Percentiles rank a stretch among this genome's conserved stretches.
These are phyloP conservation scores for Tenualosa ilisha DNA, from an alignment of 2,797 vertebrate genomes.

Conservation along the genomic window DNA sequence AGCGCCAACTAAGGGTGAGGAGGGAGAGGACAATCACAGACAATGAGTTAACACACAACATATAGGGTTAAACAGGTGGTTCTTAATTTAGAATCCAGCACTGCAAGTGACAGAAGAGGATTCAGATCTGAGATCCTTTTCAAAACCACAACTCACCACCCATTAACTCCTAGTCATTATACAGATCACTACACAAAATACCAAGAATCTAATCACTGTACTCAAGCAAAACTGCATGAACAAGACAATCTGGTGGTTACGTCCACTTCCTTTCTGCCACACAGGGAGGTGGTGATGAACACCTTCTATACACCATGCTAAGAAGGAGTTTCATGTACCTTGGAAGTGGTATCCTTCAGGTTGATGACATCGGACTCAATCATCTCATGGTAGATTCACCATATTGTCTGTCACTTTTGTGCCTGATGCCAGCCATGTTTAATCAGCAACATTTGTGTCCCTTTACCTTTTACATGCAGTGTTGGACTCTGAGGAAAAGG, in stretches of 20 bases:
- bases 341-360: constrained; percentile 93
- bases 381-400: constrained; percentile 99
- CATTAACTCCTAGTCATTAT: neutral
- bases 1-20: constrained; percentile 81
- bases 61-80: neutral
- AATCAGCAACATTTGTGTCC: too few relatives aligned
- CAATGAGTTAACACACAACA: neutral
- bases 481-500: too few relatives aligned
- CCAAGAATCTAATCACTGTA: too few relatives aligned
- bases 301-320: neutral
- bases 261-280: too few relatives aligned
- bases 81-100: neutral
- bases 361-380: constrained; percentile 99
- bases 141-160: neutral
- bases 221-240: too few relatives aligned
- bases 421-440: too few relatives aligned
- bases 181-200: too few relatives aligned
- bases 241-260: too few relatives aligned
- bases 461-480: too few relatives aligned
- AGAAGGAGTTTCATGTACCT: constrained; percentile 69
- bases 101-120: neutral
- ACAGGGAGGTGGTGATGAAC: too few relatives aligned
- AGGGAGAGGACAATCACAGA: neutral
- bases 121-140: too few relatives aligned
- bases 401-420: too few relatives aligned